phyloP scores from a whole-genome alignment of 2,888 invertebrate genomes.

The Diogma glabrata region DNA sequence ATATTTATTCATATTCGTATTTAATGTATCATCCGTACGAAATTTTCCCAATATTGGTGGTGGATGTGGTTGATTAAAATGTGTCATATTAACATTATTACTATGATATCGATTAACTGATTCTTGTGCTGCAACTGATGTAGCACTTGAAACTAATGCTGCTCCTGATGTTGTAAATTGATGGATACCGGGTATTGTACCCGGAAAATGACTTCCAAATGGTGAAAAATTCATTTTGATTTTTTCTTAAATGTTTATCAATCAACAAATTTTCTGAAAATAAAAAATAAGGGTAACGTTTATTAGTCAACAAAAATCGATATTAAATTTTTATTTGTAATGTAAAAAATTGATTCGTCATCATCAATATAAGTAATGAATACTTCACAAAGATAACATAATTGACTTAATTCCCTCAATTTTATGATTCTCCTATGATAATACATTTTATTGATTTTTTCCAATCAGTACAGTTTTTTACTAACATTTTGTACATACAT shows the following conservation, averaged over 20 bases:
- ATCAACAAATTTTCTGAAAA: too few relatives aligned
- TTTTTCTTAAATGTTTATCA: neutral
- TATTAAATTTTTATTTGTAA: too few relatives aligned
- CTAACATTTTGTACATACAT: too few relatives aligned
- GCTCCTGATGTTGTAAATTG: slow-evolving; percentile 56
- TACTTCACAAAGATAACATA: too few relatives aligned
- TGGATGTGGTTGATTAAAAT: slow-evolving; percentile 43
- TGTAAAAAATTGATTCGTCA: too few relatives aligned
- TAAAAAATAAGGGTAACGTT: too few relatives aligned
- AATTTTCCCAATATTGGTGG: slow-evolving; percentile 50
- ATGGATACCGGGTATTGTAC: slow-evolving; percentile 67
- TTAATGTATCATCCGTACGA: slow-evolving; percentile 42
- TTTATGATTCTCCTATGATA: too few relatives aligned
- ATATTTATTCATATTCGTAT: slow-evolving; percentile 42
- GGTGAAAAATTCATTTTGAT: slow-evolving; percentile 72
- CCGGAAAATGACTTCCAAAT: slow-evolving; percentile 68
- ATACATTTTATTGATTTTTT: too few relatives aligned
- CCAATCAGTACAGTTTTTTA: too few relatives aligned
- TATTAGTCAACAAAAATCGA: too few relatives aligned
- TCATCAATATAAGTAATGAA: too few relatives aligned
- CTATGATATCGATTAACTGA: slow-evolving; percentile 30
- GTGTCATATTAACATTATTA: slow-evolving; percentile 32
- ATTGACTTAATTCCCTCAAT: too few relatives aligned
- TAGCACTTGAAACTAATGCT: slow-evolving; percentile 47
- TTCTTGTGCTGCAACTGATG: slow-evolving; percentile 27